Evolutionary conservation across 2,113 vertebrate species (phyloP).

Genomic region (Hypocryptadius cinnamomeus): DNA sequence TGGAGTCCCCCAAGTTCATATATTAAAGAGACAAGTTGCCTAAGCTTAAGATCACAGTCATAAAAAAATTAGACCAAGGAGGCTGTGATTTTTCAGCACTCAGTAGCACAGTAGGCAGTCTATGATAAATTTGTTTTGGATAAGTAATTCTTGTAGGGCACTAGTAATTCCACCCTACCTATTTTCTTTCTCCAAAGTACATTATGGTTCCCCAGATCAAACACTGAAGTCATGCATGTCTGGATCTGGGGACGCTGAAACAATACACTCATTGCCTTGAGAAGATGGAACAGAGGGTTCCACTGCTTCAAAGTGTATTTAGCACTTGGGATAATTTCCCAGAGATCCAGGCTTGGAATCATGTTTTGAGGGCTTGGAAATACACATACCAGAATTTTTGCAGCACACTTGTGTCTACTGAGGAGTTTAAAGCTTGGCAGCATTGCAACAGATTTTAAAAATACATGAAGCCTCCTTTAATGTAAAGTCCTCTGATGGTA

Average conservation of each 20-base stretch:
- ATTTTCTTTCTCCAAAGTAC: neutral
- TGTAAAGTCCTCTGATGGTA: conserved; percentile 4
- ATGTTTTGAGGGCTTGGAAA: neutral
- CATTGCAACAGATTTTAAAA: neutral
- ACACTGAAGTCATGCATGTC: neutral
- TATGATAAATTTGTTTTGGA: neutral
- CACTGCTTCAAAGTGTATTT: neutral
- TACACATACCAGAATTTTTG: neutral
- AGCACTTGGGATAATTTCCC: neutral
- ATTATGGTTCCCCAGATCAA: neutral
- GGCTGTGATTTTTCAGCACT: neutral
- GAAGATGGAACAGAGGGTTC: neutral
- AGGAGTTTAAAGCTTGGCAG: neutral
- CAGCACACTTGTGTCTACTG: neutral
- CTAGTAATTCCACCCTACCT: neutral
- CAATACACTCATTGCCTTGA: neutral
- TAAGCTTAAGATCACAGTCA: neutral
- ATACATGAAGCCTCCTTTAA: neutral
- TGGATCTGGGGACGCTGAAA: neutral
- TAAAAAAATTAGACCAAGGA: neutral
- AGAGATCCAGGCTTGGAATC: neutral
- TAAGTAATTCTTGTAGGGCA: neutral
- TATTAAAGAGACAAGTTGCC: neutral
- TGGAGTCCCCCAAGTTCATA: neutral
- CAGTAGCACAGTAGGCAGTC: neutral